Conservation (phyloP, 30 jellyfish, hydroid and myxozoan species). For the Turritopsis rubra region DNA sequence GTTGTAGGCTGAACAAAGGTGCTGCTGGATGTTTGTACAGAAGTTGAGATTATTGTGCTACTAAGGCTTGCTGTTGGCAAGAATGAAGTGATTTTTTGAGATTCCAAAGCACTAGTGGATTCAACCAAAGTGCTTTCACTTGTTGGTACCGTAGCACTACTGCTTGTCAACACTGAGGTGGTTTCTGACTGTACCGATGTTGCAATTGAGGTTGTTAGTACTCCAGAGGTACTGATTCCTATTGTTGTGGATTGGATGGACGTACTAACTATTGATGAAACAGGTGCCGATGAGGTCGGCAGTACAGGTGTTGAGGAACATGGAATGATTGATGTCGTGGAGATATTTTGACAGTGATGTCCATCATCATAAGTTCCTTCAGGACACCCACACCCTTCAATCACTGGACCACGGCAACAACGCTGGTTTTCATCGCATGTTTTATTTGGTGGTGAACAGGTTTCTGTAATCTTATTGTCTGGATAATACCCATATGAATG, state of each 20-base stretch:
- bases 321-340: conserved; percentile 5
- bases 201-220: not conserved
- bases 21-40: not conserved
- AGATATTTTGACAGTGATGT: conserved; percentile 41
- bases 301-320: conserved; percentile 47
- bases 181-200: not conserved
- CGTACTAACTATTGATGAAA: conserved; percentile 3
- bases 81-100: not conserved
- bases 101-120: not conserved
- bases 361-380: conserved; percentile 86
- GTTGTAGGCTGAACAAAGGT: not conserved
- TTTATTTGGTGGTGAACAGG: conserved; percentile 44
- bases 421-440: conserved; percentile 46
- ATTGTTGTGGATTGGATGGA: conserved; percentile 7
- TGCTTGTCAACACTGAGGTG: not conserved
- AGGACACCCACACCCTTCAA: conserved; percentile 98
- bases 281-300: conserved; percentile 20
- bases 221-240: not conserved
- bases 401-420: conserved; percentile 91
- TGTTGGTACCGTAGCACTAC: not conserved
- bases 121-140: not conserved
- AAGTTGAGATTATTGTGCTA: not conserved
- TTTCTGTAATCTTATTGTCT: conserved; percentile 62
- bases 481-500: conserved; percentile 87
- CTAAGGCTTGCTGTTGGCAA: not conserved